A percentile compares a stretch with the other conserved stretches of the same genome.
Evolutionary conservation across 1,140 invertebrate genomes (phyloP).

Genomic region (Drosophila insularis): DNA sequence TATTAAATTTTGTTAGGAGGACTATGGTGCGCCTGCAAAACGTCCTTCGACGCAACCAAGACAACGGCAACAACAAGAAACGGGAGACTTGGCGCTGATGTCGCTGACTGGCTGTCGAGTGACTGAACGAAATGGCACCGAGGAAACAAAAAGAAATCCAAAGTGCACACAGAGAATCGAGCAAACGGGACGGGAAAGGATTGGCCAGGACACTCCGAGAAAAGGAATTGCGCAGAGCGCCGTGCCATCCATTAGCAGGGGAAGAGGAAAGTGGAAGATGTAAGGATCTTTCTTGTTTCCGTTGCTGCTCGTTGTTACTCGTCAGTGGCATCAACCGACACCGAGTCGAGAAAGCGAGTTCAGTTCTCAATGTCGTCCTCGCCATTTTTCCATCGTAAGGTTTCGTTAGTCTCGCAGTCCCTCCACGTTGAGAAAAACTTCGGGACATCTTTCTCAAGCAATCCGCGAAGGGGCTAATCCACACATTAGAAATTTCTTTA

Average conservation of each 20-base stretch:
- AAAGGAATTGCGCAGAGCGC: slow-evolving; percentile 33
- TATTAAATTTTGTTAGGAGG: slow-evolving; percentile 79
- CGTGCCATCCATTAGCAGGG: neutral
- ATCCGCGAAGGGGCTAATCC: too few species aligned
- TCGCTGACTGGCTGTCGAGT: slow-evolving; percentile 77
- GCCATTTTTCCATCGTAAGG: slow-evolving; percentile 53
- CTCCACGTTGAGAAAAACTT: slow-evolving; percentile 3
- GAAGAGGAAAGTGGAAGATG: neutral
- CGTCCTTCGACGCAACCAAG: slow-evolving; percentile 66
- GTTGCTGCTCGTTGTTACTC: slow-evolving; percentile 43
- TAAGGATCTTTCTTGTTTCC: slow-evolving; percentile 36
- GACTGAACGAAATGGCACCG: slow-evolving; percentile 62
- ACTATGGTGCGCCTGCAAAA: slow-evolving; percentile 52
- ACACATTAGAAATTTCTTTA: too few species aligned
- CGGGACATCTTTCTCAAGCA: neutral
- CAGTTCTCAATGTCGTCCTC: slow-evolving; percentile 45
- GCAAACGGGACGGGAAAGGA: slow-evolving; percentile 33
- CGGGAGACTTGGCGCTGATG: slow-evolving; percentile 53
- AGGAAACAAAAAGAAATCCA: slow-evolving; percentile 70
- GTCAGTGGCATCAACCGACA: slow-evolving; percentile 61
- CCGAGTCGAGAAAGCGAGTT: slow-evolving; percentile 22
- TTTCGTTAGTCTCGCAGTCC: slow-evolving; percentile 31
- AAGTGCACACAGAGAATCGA: slow-evolving; percentile 67
- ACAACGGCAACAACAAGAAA: slow-evolving; percentile 44
- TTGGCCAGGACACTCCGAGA: slow-evolving; percentile 47